Evolutionary conservation across 2,113 vertebrate species (phyloP).

Genomic region (Donacobius atricapilla): DNA sequence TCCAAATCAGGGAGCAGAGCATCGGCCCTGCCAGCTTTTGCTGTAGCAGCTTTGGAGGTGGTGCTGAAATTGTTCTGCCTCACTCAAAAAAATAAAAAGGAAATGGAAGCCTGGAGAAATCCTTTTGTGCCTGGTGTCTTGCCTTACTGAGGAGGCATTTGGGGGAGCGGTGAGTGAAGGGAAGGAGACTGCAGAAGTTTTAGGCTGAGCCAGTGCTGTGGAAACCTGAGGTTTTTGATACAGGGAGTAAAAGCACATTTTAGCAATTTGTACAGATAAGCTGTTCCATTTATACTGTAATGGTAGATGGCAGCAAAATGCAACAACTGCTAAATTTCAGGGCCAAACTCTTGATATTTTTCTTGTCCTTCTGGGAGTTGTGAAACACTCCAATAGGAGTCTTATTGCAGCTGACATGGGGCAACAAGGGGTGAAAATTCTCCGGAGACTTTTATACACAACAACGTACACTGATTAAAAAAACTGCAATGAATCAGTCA

Average conservation of each 20-base stretch:
- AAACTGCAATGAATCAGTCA: not conserved
- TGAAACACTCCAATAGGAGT: not conserved
- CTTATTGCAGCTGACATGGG: not conserved
- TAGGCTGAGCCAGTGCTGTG: not conserved
- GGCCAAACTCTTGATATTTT: not conserved
- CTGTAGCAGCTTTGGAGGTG: not conserved
- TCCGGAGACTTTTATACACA: not conserved
- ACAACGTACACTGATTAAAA: not conserved
- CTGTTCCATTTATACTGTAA: not conserved
- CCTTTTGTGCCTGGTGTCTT: not conserved
- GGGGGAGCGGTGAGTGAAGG: not conserved
- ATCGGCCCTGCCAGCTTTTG: not conserved
- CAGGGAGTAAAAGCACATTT: accelerated
- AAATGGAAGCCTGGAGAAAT: not conserved
- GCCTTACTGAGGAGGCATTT: not conserved
- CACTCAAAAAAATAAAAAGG: too few species aligned
- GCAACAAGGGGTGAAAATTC: not conserved
- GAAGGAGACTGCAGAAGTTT: not conserved
- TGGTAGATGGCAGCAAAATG: not conserved
- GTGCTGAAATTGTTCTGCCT: not conserved
- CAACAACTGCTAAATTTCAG: not conserved
- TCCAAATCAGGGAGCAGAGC: not conserved
- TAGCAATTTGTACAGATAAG: not conserved
- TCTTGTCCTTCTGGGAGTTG: not conserved
- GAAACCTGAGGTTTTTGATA: not conserved